Base-by-base conservation (phyloP, 2,888 invertebrate genomes). In the Scelioninae gen. 1 region DNA sequence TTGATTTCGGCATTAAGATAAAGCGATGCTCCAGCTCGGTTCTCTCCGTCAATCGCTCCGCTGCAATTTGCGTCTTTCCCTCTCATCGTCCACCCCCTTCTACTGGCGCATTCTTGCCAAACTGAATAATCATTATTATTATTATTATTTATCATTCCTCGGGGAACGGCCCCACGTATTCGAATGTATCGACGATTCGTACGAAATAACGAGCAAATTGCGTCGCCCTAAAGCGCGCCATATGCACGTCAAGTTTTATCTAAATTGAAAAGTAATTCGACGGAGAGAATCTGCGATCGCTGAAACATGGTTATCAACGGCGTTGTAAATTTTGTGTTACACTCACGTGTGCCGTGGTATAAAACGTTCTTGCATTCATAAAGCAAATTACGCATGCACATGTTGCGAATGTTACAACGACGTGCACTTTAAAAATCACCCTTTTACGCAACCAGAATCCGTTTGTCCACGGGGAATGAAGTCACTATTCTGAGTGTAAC, bases 1-100 rank as follows among this genome's bases (percentile, higher is more conserved):
- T 92, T 92, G 92, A 92, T 92, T 92, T 91, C 83, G 90, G 91
- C 88, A 92, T 92, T 91, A 91, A 92, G 92, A 92, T 92, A 92
- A 92, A 92, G 87, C 90, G 83, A 76, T 80, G 66, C 74, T 77
- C 65, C 55, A 16, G 32, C 55, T 60, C 62, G n/a, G 45, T 34
- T 74, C 76, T 45, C 38, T 53, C 80, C 47, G 40, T 66, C 60
- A 16, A 38, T 23, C 71, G 16, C 58, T 74, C 31, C 38, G 55
- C 51, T 60, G 74, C 79, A 83, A 82, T 82, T 74, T 71, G 49
- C 79, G 68, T 75, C 74, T 74, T 65, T 80, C 84, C 65, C 66
- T 8, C 51, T 56, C 74, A 40, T 1, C 16, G 11, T n/a, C n/a
- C n/a, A n/a, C 16, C 53, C 72, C 60, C 51, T 43, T 75, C 82